Evolutionary conservation across 2,888 invertebrate species (phyloP).

Genomic region (Kuschelorhynchus macadamiae): DNA sequence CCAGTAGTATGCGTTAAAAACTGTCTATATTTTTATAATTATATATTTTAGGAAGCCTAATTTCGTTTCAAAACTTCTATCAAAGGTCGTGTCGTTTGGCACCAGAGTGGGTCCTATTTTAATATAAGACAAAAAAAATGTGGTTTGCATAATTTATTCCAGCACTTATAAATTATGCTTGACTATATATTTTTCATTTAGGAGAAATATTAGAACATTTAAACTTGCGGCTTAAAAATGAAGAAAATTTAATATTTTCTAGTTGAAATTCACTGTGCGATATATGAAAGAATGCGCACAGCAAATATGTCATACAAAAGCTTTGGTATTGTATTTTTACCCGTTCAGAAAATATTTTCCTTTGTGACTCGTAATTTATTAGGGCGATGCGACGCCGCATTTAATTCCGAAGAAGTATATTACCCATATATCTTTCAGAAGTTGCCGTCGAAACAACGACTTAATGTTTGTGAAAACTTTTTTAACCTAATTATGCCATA

Average conservation of each 20-base stretch:
- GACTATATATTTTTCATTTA: no score
- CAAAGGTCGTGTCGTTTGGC: no score
- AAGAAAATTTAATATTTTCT: conserved; percentile 24
- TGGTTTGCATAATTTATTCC: no score
- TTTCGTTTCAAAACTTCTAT: no score
- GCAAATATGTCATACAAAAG: conserved; percentile 39
- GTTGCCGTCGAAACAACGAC: conserved; percentile 18
- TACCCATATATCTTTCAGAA: conserved; percentile 42
- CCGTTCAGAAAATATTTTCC: conserved; percentile 40
- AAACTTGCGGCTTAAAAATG: conserved; percentile 16
- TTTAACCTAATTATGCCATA: no score
- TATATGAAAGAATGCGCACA: conserved; percentile 23
- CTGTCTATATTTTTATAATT: no score
- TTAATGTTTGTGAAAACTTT: background rate
- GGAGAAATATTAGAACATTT: no score
- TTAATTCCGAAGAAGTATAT: conserved; percentile 43
- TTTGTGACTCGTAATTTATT: conserved; percentile 43
- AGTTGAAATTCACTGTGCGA: conserved; percentile 21
- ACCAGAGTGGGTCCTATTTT: no score
- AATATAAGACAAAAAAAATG: no score
- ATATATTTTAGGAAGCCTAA: no score
- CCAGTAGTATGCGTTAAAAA: no score
- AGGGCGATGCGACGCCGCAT: conserved; percentile 18
- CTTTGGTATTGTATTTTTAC: conserved; percentile 34
- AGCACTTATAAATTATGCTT: no score